phyloP scores from a whole-genome alignment of 1,140 invertebrate species.

The Dendroctonus ponderosae region DNA sequence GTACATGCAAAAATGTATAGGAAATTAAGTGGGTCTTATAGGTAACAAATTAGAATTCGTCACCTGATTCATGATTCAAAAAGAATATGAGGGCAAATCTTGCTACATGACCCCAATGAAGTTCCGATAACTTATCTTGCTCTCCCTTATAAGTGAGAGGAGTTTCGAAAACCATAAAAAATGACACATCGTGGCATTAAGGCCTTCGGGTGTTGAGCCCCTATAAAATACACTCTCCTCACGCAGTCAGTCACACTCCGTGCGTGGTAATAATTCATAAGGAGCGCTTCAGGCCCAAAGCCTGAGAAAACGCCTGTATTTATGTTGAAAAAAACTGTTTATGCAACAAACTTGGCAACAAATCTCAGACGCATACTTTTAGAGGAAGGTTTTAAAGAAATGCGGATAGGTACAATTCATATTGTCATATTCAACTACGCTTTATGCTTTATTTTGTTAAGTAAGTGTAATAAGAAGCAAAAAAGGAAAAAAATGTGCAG shows the following conservation, averaged over 20 bases:
- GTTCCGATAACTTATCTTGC: background rate
- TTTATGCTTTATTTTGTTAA: background rate
- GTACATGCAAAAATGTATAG: too few species aligned
- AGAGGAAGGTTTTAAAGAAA: background rate
- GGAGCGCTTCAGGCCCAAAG: slow-evolving; percentile 4
- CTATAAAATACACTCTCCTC: slow-evolving; percentile 5
- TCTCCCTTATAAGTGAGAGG: slow-evolving; percentile 9
- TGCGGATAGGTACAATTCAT: background rate
- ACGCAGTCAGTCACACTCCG: slow-evolving; percentile 16
- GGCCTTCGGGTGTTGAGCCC: slow-evolving; percentile 1
- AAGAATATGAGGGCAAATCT: background rate
- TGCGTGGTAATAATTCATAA: slow-evolving; percentile 25
- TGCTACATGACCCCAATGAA: slow-evolving; percentile 1
- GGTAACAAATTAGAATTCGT: too few species aligned
- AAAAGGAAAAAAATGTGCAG: background rate
- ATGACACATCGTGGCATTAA: slow-evolving; percentile 7
- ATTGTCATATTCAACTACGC: background rate
- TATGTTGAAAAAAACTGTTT: slow-evolving; percentile 1
- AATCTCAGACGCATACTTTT: background rate
- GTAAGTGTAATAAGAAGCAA: background rate
- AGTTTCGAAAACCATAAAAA: slow-evolving; percentile 16
- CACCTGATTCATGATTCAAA: too few species aligned
- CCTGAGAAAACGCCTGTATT: slow-evolving; percentile 2
- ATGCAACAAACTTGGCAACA: background rate
- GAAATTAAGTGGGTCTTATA: too few species aligned